Conservation (phyloP, 2,113 vertebrate genomes). For the Otis tarda region DNA sequence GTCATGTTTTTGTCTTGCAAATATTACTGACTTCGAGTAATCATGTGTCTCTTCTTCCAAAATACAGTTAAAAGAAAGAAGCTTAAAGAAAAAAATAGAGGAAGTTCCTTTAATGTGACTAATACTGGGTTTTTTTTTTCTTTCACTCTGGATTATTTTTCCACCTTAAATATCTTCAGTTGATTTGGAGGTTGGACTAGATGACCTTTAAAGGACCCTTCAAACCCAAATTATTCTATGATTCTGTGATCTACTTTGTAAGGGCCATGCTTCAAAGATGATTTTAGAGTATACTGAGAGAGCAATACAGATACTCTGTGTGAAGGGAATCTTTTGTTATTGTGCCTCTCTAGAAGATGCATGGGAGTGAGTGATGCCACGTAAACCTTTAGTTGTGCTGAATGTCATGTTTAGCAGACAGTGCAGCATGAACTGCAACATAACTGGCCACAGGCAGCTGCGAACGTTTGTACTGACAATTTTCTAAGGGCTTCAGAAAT, state of each 20-base stretch:
- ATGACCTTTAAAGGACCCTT: no score
- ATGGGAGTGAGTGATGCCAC: background rate
- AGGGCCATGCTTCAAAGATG: background rate
- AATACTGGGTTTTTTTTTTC: background rate
- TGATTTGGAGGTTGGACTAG: background rate
- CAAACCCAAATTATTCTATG: no score
- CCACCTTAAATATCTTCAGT: background rate
- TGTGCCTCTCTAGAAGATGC: background rate
- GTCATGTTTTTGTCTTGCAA: background rate
- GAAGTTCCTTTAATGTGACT: background rate
- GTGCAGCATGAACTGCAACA: background rate
- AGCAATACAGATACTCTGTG: background rate
- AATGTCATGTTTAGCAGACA: background rate
- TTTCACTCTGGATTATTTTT: background rate
- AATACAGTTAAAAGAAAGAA: background rate
- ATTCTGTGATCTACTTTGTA: background rate
- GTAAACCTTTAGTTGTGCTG: background rate
- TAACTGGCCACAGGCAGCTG: background rate
- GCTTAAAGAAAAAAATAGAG: background rate
- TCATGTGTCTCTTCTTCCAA: background rate
- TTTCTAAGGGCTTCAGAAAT: background rate
- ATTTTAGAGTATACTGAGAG: background rate
- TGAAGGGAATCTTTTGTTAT: background rate
- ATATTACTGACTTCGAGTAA: background rate
- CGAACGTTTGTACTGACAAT: background rate